These are phyloP conservation scores for Chaenocephalus aceratus DNA, from an alignment of 2,113 vertebrate species.

Conservation along the genomic window DNA sequence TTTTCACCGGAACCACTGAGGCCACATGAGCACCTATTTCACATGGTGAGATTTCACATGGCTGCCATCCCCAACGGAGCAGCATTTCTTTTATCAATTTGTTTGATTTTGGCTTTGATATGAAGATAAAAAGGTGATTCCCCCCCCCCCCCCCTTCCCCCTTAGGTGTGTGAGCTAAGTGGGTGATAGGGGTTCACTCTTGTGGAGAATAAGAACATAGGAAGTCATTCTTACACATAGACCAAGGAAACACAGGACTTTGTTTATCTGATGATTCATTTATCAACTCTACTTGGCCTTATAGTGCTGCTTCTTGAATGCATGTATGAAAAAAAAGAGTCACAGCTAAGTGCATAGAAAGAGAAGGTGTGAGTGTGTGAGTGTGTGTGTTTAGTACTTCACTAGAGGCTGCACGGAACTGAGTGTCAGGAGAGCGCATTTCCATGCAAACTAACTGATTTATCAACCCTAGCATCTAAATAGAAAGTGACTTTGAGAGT, in stretches of 20 bases:
- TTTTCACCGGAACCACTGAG: conserved; percentile 65
- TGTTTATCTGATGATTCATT: conserved; percentile 51
- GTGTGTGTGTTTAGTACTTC: conserved; percentile 23
- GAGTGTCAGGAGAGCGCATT: conserved; percentile 54
- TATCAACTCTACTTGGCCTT: conserved; percentile 29
- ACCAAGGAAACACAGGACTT: conserved; percentile 43
- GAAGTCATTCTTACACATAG: conserved; percentile 25
- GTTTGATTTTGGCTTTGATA: conserved; percentile 71
- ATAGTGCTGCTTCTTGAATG: conserved; percentile 12
- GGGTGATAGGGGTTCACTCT: conserved; percentile 63
- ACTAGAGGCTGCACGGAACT: conserved; percentile 47
- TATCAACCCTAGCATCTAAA: conserved; percentile 63
- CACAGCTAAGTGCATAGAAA: conserved; percentile 1
- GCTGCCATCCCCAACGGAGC: conserved; percentile 52
- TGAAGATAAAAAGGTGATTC: conserved; percentile 31
- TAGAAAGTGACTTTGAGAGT: conserved; percentile 62
- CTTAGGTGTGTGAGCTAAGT: conserved; percentile 58
- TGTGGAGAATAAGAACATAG: conserved; percentile 45
- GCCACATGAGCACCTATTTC: conserved; percentile 68
- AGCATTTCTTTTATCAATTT: conserved; percentile 28
- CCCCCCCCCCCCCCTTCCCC: neutral
- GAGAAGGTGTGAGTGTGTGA: neutral
- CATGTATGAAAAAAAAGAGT: conserved; percentile 1
- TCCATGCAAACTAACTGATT: conserved; percentile 67
- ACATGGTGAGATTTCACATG: conserved; percentile 70